phyloP scores from a whole-genome alignment of 2,113 vertebrate species.

The Leptodactylus fuscus region DNA sequence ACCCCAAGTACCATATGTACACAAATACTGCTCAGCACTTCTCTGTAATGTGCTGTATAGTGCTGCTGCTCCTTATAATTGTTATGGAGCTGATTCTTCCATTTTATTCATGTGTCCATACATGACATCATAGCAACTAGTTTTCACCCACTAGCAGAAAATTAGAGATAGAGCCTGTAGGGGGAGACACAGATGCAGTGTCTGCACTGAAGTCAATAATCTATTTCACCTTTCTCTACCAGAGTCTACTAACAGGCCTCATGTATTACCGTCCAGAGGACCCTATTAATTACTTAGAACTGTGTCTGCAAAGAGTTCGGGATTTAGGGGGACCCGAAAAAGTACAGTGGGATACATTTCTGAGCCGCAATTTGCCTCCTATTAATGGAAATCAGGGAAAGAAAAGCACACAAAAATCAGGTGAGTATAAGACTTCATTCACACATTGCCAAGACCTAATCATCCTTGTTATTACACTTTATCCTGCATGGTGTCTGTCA shows the following conservation, averaged over 20 bases:
- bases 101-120: too few species aligned
- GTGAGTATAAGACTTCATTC: slow-evolving; percentile 54
- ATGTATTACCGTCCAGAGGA: slow-evolving; percentile 74
- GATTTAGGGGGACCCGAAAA: slow-evolving; percentile 69
- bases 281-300: slow-evolving; percentile 70
- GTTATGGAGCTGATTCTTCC: too few species aligned
- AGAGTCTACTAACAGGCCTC: slow-evolving; percentile 75
- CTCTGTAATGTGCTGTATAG: too few species aligned
- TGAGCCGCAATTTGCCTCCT: slow-evolving; percentile 64
- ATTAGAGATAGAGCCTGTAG: too few species aligned
- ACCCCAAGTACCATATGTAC: too few species aligned
- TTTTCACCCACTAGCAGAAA: too few species aligned
- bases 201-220: too few species aligned
- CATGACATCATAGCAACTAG: too few species aligned
- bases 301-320: slow-evolving; percentile 70
- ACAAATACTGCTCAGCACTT: too few species aligned
- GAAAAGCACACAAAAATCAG: slow-evolving; percentile 63
- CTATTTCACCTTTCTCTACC: slow-evolving; percentile 14
- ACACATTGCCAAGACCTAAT: background rate
- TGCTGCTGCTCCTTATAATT: too few species aligned
- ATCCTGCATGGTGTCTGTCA: background rate
- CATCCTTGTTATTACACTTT: background rate
- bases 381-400: slow-evolving; percentile 62
- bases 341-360: slow-evolving; percentile 74
- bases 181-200: too few species aligned